Evolutionary conservation across 2,797 vertebrate species (phyloP).

Genomic region (Sebastes cheni): DNA sequence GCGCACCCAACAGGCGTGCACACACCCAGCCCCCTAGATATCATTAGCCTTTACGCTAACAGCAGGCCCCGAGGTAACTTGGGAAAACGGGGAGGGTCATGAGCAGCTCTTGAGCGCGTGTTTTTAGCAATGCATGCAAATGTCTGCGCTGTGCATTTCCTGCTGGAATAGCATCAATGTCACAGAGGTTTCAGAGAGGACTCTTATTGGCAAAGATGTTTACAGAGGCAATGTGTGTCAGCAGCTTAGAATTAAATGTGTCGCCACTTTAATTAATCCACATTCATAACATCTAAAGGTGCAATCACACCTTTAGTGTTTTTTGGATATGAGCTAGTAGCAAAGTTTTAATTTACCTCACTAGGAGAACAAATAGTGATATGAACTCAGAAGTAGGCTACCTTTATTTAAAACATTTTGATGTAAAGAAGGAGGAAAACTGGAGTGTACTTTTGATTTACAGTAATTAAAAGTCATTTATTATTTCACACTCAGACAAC

Average conservation of each 20-base stretch:
- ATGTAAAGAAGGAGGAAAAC: neutral
- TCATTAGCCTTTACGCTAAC: conserved; percentile 89
- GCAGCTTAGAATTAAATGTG: conserved; percentile 36
- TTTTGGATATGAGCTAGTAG: neutral
- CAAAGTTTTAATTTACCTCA: neutral
- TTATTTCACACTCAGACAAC: neutral
- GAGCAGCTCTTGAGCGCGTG: conserved; percentile 81
- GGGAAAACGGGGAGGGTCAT: conserved; percentile 51
- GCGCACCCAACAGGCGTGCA: conserved; percentile 54
- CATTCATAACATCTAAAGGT: conserved; percentile 23
- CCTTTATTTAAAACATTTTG: neutral
- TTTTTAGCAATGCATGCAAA: conserved; percentile 88
- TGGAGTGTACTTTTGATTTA: neutral
- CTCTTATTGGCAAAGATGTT: conserved; percentile 2
- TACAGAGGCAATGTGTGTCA: conserved; percentile 28
- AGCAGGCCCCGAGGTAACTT: conserved; percentile 83
- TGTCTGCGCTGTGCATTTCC: conserved; percentile 85
- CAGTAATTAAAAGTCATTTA: neutral
- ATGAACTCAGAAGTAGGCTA: rapidly evolving
- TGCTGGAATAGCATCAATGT: conserved; percentile 72
- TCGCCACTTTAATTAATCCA: conserved; percentile 37
- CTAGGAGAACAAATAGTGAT: neutral
- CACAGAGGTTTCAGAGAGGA: neutral
- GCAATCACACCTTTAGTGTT: conserved; percentile 27
- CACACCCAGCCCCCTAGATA: conserved; percentile 82